Evolutionary conservation across 92 coral and sea anemone genomes (phyloP).

Genomic region (Parazoanthus darwini): DNA sequence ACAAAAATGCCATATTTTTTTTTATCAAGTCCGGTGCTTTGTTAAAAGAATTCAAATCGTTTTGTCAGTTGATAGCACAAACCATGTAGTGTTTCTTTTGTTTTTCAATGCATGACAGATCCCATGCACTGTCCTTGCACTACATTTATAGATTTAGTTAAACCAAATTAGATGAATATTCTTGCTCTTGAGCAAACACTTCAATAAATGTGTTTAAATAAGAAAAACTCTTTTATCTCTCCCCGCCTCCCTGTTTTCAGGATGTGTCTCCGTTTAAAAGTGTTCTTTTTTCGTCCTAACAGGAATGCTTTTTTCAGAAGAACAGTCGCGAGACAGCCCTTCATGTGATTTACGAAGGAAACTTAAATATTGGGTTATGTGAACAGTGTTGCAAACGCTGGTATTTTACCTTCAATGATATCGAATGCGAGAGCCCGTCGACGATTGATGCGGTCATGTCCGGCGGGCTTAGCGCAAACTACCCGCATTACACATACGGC

Average conservation of each 20-base stretch:
- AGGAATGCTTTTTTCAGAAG: slow-evolving; percentile 62
- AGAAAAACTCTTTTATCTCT: no score
- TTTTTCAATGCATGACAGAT: no score
- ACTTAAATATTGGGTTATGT: slow-evolving; percentile 64
- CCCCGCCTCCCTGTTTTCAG: not conserved
- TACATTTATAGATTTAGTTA: no score
- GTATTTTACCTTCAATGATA: slow-evolving; percentile 62
- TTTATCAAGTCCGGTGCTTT: no score
- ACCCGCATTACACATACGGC: slow-evolving; percentile 68
- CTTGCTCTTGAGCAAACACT: no score
- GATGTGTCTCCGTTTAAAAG: not conserved
- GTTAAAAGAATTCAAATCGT: no score
- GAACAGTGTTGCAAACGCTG: slow-evolving; percentile 67
- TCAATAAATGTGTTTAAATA: no score
- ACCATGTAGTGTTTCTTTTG: no score
- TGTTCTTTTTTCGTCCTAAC: not conserved
- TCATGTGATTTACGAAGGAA: slow-evolving; percentile 67
- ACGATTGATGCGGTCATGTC: slow-evolving; percentile 78
- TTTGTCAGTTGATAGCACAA: no score
- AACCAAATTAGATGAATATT: no score
- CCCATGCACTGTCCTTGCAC: no score
- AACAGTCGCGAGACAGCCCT: slow-evolving; percentile 48
- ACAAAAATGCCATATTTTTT: no score
- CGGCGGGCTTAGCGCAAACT: slow-evolving; percentile 68
- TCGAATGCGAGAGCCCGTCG: slow-evolving; percentile 54